Evolutionary conservation across 2,113 vertebrate genomes (phyloP).

Genomic region (Eidolon helvum): DNA sequence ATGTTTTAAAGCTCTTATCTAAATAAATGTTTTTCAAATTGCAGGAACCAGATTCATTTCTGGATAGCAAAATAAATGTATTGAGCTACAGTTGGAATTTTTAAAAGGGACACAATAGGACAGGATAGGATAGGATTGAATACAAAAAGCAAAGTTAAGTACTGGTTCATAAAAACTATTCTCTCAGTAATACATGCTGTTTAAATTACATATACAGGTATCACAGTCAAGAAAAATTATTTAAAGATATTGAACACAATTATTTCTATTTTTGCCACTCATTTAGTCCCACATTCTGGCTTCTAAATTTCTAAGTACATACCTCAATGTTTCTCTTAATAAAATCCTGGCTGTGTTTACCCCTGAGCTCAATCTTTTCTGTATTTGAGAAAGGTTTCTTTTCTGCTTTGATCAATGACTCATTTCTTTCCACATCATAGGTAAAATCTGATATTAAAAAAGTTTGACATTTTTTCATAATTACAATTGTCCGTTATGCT

Average conservation of each 20-base stretch:
- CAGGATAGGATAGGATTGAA: neutral
- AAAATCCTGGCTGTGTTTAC: constrained; percentile 87
- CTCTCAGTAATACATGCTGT: neutral
- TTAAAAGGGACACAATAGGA: neutral
- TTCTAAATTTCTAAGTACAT: constrained; percentile 76
- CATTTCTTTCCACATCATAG: constrained; percentile 72
- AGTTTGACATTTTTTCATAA: constrained; percentile 57
- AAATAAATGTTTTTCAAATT: constrained; percentile 44
- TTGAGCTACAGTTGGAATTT: neutral
- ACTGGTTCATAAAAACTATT: neutral
- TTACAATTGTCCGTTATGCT: neutral
- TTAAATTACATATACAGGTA: neutral
- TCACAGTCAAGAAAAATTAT: neutral
- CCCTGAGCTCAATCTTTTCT: constrained; percentile 68
- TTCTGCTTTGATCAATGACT: constrained; percentile 72
- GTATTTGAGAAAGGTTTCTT: constrained; percentile 31
- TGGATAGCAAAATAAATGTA: neutral
- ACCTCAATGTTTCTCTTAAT: constrained; percentile 95
- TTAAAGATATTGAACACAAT: neutral
- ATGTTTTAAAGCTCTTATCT: neutral
- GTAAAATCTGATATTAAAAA: constrained; percentile 73
- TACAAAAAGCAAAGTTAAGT: neutral
- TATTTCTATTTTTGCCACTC: neutral
- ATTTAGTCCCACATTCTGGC: neutral
- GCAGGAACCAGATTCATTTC: constrained; percentile 5